Conservation (phyloP, 2,113 vertebrate species). For the Callipepla californica region DNA sequence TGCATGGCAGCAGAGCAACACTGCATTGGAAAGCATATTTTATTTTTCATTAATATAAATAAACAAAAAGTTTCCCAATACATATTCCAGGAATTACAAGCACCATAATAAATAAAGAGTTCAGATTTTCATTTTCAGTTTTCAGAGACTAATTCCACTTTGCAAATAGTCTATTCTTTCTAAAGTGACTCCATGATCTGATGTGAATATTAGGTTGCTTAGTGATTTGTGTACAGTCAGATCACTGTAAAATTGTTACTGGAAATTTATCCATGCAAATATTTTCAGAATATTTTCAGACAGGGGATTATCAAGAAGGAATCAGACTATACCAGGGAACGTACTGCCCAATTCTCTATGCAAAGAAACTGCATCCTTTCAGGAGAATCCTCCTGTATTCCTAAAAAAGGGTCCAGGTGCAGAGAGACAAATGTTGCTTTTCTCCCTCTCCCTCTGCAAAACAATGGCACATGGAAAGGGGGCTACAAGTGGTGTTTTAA, state of each 20-base stretch:
- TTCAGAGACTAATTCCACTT: not conserved
- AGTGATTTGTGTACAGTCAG: not conserved
- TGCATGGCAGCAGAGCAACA: not conserved
- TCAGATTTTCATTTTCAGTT: not conserved
- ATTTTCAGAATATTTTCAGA: not conserved
- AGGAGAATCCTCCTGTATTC: not conserved
- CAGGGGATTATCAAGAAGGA: not conserved
- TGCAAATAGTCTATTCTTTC: not conserved
- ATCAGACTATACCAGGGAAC: fast-evolving
- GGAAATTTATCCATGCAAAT: not conserved
- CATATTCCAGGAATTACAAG: not conserved
- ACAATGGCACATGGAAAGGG: not conserved
- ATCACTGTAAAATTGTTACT: not conserved
- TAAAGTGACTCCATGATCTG: not conserved
- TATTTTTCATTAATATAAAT: conserved; percentile 7
- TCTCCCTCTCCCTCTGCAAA: not conserved
- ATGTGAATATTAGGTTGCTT: not conserved
- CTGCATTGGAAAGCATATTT: not conserved
- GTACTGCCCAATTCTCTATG: fast-evolving
- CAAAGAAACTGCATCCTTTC: not conserved
- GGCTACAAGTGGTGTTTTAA: not conserved
- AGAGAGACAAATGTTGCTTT: not conserved
- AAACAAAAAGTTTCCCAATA: not conserved
- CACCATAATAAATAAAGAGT: not conserved
- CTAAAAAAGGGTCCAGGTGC: not conserved